Evolutionary conservation across 2,888 invertebrate genomes (phyloP).

Genomic region (Rhingia campestris): DNA sequence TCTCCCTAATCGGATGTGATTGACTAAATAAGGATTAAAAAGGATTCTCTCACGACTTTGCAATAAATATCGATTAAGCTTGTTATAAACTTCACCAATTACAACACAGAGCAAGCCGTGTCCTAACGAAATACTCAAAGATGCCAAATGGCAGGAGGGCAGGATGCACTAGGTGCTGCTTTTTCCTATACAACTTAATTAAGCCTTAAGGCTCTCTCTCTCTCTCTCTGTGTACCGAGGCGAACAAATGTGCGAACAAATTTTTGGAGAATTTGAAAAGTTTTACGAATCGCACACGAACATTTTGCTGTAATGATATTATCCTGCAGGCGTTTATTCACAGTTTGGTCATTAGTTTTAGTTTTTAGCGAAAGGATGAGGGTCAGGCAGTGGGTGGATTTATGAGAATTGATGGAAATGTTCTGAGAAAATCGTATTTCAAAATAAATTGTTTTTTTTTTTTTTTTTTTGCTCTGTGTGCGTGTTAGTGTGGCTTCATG

Average conservation of each 20-base stretch:
- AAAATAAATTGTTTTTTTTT: neutral
- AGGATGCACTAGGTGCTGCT: constrained; percentile 20
- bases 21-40: constrained; percentile 74
- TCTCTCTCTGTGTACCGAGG: constrained; percentile 20
- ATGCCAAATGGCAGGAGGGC: neutral
- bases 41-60: constrained; percentile 66
- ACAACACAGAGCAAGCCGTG: constrained; percentile 23
- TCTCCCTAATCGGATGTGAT: constrained; percentile 69
- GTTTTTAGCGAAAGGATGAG: constrained; percentile 29
- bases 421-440: neutral
- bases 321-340: constrained; percentile 61
- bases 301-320: constrained; percentile 55
- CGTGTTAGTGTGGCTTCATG: neutral
- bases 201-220: constrained; percentile 52
- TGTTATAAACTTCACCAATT: constrained; percentile 73
- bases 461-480: neutral
- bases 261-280: constrained; percentile 35
- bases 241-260: constrained; percentile 20
- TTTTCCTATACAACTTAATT: constrained; percentile 63
- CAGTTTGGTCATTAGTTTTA: constrained; percentile 69
- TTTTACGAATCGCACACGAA: constrained; percentile 47
- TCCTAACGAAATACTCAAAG: constrained; percentile 1
- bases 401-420: constrained; percentile 12
- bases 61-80: constrained; percentile 74
- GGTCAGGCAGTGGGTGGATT: neutral